These are phyloP conservation scores for Clinocottus analis DNA, from an alignment of 2,113 vertebrate species.

Conservation along the genomic window DNA sequence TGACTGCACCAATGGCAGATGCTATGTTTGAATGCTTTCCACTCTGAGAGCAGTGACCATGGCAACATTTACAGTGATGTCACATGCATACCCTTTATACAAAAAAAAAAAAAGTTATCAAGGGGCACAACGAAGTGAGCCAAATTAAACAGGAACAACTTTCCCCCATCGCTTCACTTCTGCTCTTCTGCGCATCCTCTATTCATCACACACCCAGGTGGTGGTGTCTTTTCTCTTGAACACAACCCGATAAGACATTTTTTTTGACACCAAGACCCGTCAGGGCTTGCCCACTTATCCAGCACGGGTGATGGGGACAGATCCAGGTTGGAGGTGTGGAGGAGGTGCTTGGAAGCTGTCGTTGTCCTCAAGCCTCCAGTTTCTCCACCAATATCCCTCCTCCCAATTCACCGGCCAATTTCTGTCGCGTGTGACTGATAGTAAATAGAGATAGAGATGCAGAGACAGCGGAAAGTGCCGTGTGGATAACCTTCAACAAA, in stretches of 20 bases:
- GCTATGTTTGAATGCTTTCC: not conserved
- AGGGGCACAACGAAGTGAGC: not conserved
- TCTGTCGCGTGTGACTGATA: conserved; percentile 23
- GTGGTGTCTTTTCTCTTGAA: conserved; percentile 3
- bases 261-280: conserved; percentile 30
- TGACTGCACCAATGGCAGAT: not conserved
- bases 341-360: conserved; percentile 13
- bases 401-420: conserved; percentile 8
- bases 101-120: not conserved
- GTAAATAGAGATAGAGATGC: conserved; percentile 1
- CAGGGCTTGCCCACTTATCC: conserved; percentile 4
- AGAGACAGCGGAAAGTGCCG: not conserved
- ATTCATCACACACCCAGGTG: not conserved
- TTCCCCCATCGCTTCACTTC: conserved; percentile 7
- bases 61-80: conserved; percentile 14
- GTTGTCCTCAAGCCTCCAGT: conserved; percentile 11
- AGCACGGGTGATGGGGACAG: conserved; percentile 12
- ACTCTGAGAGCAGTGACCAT: conserved; percentile 5
- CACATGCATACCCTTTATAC: not conserved
- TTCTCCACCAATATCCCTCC: conserved; percentile 14
- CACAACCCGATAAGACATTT: conserved; percentile 16
- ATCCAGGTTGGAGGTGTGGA: conserved; percentile 20
- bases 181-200: not conserved
- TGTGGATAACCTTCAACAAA: conserved; percentile 17
- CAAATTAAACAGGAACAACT: not conserved